phyloP scores from a whole-genome alignment of 2,888 invertebrate genomes.

The Smittia aterrima region DNA sequence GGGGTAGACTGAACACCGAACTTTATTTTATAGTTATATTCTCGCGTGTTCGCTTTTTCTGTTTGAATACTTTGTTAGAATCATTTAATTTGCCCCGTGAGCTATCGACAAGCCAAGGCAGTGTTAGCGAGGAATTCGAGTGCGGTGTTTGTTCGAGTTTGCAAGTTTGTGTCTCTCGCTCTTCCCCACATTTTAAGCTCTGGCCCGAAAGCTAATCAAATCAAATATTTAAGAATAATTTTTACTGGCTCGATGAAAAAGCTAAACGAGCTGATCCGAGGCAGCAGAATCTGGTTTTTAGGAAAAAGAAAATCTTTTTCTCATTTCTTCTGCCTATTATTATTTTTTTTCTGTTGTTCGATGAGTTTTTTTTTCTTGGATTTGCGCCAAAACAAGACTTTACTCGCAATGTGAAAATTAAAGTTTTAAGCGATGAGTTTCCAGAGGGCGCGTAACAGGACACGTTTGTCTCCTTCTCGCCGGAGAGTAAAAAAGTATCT shows the following conservation, averaged over 20 bases:
- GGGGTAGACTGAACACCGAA: neutral
- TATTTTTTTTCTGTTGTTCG: neutral
- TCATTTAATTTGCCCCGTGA: neutral
- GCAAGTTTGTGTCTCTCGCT: too few relatives aligned
- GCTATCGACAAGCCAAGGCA: too few relatives aligned
- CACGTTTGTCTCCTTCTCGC: neutral
- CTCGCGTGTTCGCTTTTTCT: neutral
- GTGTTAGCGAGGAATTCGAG: too few relatives aligned
- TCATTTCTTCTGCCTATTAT: constrained; percentile 1
- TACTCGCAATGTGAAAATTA: neutral
- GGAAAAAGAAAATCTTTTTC: neutral
- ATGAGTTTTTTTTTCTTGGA: constrained; percentile 5
- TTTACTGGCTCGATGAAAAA: too few relatives aligned
- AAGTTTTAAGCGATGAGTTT: neutral
- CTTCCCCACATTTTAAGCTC: too few relatives aligned
- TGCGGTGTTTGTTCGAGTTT: too few relatives aligned
- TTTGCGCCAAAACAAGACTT: neutral
- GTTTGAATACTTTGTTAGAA: neutral
- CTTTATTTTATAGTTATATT: neutral
- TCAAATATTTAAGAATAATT: too few relatives aligned
- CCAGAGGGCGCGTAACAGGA: neutral
- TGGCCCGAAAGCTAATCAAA: too few relatives aligned
- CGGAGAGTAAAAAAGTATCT: neutral
- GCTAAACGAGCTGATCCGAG: too few relatives aligned
- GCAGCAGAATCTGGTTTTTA: neutral